phyloP scores from a whole-genome alignment of 2,797 vertebrate species.

The Protosalanx chinensis region DNA sequence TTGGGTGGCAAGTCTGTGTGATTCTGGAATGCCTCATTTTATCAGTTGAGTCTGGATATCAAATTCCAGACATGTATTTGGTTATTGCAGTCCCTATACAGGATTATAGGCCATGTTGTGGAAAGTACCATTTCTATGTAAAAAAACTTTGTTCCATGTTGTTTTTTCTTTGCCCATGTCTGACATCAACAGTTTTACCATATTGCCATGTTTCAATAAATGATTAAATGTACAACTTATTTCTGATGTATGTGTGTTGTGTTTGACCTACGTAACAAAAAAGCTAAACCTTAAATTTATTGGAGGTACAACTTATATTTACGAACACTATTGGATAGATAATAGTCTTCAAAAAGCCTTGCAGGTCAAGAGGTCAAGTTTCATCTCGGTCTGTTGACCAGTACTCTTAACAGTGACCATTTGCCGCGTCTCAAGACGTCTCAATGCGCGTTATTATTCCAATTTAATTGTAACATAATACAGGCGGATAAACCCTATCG shows the following conservation, averaged over 20 bases:
- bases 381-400: not conserved
- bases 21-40: not conserved
- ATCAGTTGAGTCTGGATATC: not conserved
- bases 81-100: not conserved
- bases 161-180: not conserved
- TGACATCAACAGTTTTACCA: not conserved
- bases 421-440: not conserved
- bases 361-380: not conserved
- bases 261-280: not conserved
- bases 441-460: not conserved
- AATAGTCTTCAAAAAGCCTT: not conserved
- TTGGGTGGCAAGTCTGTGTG: not conserved
- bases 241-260: not conserved
- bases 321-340: not conserved
- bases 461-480: not conserved
- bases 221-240: not conserved
- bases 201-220: constrained; percentile 6
- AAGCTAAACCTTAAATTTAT: not conserved
- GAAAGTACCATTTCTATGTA: not conserved
- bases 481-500: no score
- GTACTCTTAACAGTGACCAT: not conserved
- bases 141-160: not conserved
- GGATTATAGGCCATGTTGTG: not conserved
- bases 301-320: not conserved
- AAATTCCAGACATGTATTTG: not conserved